Evolutionary conservation across 2,113 vertebrate species (phyloP).

Genomic region (Phainopepla nitens): DNA sequence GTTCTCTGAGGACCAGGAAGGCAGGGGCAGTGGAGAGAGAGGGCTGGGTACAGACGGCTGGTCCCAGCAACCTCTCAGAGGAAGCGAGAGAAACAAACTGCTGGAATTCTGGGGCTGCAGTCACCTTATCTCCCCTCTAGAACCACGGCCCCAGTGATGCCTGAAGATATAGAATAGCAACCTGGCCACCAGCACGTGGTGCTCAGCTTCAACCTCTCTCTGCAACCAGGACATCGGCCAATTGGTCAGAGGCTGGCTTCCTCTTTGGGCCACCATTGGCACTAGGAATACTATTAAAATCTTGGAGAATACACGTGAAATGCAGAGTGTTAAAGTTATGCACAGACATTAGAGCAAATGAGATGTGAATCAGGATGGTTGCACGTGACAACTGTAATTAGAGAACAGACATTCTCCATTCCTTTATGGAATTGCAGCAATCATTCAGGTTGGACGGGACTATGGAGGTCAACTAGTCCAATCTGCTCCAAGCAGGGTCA

Average conservation of each 20-base stretch:
- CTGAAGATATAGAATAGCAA: background rate
- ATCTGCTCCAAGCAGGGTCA: background rate
- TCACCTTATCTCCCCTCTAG: background rate
- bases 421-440: background rate
- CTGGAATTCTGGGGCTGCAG: background rate
- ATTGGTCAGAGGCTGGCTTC: background rate
- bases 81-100: background rate
- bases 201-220: background rate
- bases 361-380: background rate
- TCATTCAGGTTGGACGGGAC: background rate
- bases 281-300: background rate
- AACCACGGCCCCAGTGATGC: background rate
- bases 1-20: background rate
- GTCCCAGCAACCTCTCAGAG: background rate
- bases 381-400: background rate
- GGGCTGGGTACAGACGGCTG: background rate
- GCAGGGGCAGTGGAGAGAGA: background rate
- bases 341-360: background rate
- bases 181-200: rapidly evolving
- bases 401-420: background rate
- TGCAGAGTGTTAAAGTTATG: background rate
- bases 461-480: background rate
- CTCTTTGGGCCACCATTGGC: background rate
- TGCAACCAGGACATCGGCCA: background rate
- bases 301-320: background rate